phyloP scores from a whole-genome alignment of 30 jellyfish, hydroid and myxozoan species.

The Cassiopea andromeda region DNA sequence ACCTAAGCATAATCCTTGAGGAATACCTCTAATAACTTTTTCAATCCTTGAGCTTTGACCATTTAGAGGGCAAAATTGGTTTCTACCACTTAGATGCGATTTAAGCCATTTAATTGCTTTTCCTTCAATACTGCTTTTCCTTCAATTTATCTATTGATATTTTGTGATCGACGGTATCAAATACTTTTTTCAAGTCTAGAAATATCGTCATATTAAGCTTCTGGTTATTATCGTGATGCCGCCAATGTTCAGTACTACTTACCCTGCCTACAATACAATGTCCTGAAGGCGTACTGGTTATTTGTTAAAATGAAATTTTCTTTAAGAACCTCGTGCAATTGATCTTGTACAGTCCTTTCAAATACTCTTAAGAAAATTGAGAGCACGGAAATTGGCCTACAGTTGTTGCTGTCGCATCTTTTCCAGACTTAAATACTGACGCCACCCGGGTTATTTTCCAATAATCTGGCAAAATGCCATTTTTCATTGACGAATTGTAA shows the following conservation, averaged over 20 bases:
- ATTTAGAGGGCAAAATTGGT: slow-evolving; percentile 45
- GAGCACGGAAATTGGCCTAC: not conserved
- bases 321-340: not conserved
- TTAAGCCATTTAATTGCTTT: slow-evolving; percentile 22
- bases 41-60: slow-evolving; percentile 15
- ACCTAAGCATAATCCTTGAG: slow-evolving; percentile 53
- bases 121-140: slow-evolving; percentile 51
- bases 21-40: slow-evolving; percentile 49
- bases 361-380: not conserved
- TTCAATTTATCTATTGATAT: slow-evolving; percentile 1
- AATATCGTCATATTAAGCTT: slow-evolving; percentile 8
- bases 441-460: not conserved
- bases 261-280: not conserved
- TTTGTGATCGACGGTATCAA: slow-evolving; percentile 43
- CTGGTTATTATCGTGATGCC: not conserved
- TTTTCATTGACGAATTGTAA: not conserved
- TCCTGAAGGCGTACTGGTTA: not conserved
- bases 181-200: not conserved
- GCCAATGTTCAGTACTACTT: slow-evolving; percentile 6
- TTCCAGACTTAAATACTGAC: not conserved
- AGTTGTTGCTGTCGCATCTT: not conserved
- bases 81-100: slow-evolving; percentile 48
- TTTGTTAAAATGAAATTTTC: not conserved
- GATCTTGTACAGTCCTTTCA: not conserved
- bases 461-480: not conserved